A percentile compares a stretch with the other conserved stretches of the same genome.
These are phyloP conservation scores for Rhagologus leucostigma DNA, from an alignment of 2,113 vertebrate species.

Conservation along the genomic window DNA sequence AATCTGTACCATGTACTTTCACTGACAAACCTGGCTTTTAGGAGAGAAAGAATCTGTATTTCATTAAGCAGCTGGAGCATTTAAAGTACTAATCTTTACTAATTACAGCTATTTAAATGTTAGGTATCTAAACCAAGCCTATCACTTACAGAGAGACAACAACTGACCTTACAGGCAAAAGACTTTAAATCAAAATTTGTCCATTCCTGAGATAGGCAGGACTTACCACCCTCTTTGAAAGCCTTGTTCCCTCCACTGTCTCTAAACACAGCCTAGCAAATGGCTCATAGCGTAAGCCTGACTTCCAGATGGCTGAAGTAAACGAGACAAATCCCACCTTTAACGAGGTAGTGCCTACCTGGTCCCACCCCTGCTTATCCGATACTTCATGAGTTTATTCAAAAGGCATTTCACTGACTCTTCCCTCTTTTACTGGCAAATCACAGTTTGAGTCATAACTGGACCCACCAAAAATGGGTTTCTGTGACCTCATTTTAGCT, in stretches of 20 bases:
- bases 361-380: background rate
- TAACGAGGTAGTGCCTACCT: background rate
- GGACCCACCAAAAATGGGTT: background rate
- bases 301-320: background rate
- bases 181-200: background rate
- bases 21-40: background rate
- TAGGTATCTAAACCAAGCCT: background rate
- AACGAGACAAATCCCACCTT: background rate
- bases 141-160: background rate
- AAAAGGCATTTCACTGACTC: background rate
- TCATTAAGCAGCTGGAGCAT: background rate
- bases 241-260: background rate
- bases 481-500: background rate
- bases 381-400: background rate
- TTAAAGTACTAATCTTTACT: background rate
- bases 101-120: background rate
- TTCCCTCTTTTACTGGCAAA: background rate
- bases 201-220: background rate
- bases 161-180: background rate
- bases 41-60: background rate
- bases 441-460: background rate
- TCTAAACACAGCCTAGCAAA: background rate
- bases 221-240: background rate
- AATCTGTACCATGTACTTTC: background rate
- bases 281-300: background rate